These are phyloP conservation scores for Schmidtea mediterranea DNA, from an alignment of 1,140 invertebrate genomes.

Conservation along the genomic window DNA sequence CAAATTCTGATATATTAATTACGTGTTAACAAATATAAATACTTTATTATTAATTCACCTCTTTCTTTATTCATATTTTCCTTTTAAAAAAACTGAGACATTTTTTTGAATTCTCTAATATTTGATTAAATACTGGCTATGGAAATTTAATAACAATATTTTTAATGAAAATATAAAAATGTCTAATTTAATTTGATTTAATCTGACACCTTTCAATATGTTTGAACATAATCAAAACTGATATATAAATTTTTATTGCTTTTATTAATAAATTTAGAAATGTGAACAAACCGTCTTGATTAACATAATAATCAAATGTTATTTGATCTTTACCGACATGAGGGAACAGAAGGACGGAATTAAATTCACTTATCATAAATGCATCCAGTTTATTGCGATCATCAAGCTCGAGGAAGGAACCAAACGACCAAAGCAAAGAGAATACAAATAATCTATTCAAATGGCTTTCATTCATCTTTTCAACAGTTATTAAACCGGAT, in stretches of 20 bases:
- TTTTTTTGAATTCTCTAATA: no score
- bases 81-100: no score
- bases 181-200: not conserved
- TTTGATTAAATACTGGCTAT: no score
- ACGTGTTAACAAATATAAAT: no score
- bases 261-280: not conserved
- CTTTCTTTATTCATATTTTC: no score
- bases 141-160: no score
- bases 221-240: constrained; percentile 3
- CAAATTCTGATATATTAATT: no score
- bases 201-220: not conserved
- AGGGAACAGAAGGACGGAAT: constrained; percentile 39
- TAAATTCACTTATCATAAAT: constrained; percentile 39
- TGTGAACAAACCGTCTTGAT: constrained; percentile 12
- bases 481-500: constrained; percentile 8
- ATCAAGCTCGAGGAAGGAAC: constrained; percentile 54
- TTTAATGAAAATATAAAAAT: no score
- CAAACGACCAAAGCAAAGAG: constrained; percentile 37
- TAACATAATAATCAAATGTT: constrained; percentile 65
- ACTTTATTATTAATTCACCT: no score
- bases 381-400: constrained; percentile 52
- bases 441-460: constrained; percentile 22
- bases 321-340: constrained; percentile 36
- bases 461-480: constrained; percentile 20
- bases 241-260: constrained; percentile 4